A percentile compares a stretch with the other conserved stretches of the same genome.
These are phyloP conservation scores for Teleopsis dalmanni DNA, from an alignment of 1,140 invertebrate genomes.

Conservation along the genomic window DNA sequence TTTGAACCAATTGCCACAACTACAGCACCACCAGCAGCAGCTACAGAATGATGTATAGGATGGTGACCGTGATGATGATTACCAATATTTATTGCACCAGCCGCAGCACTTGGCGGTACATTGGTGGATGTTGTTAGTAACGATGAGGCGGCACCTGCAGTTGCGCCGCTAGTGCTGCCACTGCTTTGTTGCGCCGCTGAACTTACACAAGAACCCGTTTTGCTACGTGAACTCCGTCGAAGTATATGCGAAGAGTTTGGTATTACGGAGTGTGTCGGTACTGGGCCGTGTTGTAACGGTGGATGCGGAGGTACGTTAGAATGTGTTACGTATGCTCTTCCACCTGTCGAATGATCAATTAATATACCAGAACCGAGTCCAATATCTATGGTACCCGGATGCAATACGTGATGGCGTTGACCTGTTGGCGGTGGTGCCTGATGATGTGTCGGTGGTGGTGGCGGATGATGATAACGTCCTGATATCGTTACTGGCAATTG, in stretches of 20 bases:
- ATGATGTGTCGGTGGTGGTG: slow-evolving; percentile 8
- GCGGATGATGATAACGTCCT: neutral
- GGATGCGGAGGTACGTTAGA: slow-evolving; percentile 1
- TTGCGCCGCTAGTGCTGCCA: slow-evolving; percentile 11
- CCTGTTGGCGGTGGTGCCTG: slow-evolving; percentile 4
- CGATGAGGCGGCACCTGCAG: slow-evolving; percentile 5
- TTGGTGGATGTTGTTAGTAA: neutral
- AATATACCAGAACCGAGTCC: neutral
- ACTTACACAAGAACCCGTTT: slow-evolving; percentile 45
- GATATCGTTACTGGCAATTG: neutral
- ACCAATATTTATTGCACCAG: neutral
- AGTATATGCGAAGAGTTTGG: slow-evolving; percentile 34
- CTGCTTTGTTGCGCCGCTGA: slow-evolving; percentile 26
- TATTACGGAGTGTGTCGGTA: slow-evolving; percentile 9
- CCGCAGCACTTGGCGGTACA: neutral
- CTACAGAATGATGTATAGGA: slow-evolving; percentile 8
- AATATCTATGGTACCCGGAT: slow-evolving; percentile 4
- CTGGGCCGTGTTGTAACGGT: neutral
- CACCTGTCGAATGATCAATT: slow-evolving; percentile 1
- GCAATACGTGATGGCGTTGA: slow-evolving; percentile 1
- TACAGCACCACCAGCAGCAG: slow-evolving; percentile 11
- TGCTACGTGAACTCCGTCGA: slow-evolving; percentile 41
- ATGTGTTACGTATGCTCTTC: neutral
- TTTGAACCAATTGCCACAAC: slow-evolving; percentile 9
- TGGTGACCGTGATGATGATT: slow-evolving; percentile 4